Evolutionary conservation across 2,113 vertebrate genomes (phyloP), one percentile per base, ranked within the genome.

Genomic region (Herpailurus yagouaroundi): DNA sequence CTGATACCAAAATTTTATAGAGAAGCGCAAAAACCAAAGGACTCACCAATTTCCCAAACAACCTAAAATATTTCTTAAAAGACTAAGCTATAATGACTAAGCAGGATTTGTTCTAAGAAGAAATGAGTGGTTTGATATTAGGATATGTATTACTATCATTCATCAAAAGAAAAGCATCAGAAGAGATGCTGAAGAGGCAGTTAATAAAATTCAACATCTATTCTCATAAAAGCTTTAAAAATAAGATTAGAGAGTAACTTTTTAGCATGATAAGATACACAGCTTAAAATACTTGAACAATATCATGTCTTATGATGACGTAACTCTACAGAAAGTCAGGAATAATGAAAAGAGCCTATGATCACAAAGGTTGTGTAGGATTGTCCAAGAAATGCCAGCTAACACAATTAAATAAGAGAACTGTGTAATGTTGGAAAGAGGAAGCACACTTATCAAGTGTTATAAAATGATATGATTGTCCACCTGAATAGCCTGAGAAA

Each of bases 241-340:
- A 73, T 15, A 80, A 14, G 33, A 29, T 69, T 86, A 91, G 31
- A 84, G 50, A 50, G 25, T 63, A n/a, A 33, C 19, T 91, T 86
- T 80, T 63, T 52, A 73, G 33, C 38, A 80, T 92, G 73, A 36
- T 95, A 80, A 92, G 36, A 92, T 88, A 21, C 45, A 41, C 16
- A 74, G 29, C 76, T 73, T 74, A 82, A 96, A 87, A 92, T 92
- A 80, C 55, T 66, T 74, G 82, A 92, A 87, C 60, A 86, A 80
- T 71, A 71, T 36, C 36, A 74, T 88, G 23, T 16, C 31, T 80
- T 52, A n/a, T 64, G 45, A 73, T 55, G 52, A 73, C 36, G 52
- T 74, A 95, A 88, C n/a, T n/a, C 64, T 82, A 63, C 21, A 74
- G 55, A 92, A 64, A 81, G 52, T 52, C 45, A 36, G 48, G 69